A percentile compares a stretch with the other conserved stretches of the same genome.
These are phyloP conservation scores for Saccostrea echinata DNA, from an alignment of 1,140 invertebrate species.

Conservation along the genomic window DNA sequence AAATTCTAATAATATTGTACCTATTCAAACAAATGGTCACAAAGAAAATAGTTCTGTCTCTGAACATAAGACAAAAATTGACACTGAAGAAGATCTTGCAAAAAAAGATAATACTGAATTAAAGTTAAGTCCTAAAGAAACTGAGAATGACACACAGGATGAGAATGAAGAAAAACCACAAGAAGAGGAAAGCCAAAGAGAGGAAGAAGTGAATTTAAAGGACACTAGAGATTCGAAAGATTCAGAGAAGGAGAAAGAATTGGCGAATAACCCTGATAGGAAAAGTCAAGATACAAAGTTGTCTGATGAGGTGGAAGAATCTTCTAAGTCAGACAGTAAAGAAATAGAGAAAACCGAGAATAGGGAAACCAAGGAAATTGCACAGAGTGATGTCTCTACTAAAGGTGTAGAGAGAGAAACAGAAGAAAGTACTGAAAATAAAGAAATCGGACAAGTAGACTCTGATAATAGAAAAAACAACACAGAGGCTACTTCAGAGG, in stretches of 20 bases:
- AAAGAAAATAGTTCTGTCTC: neutral
- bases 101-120: neutral
- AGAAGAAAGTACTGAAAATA: neutral
- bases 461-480: neutral
- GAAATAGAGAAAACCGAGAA: neutral
- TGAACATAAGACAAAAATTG: neutral
- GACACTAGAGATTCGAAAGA: neutral
- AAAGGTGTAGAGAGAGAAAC: neutral
- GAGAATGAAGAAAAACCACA: neutral
- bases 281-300: neutral
- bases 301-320: neutral
- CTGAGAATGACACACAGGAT: neutral
- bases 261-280: neutral
- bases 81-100: neutral
- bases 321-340: neutral
- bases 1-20: slow-evolving; percentile 1
- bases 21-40: slow-evolving; percentile 11
- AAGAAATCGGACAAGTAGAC: neutral
- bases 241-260: neutral
- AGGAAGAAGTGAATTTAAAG: neutral
- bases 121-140: neutral
- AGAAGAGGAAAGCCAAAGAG: neutral
- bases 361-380: neutral
- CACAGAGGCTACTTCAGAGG: neutral
- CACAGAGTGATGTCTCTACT: neutral